A percentile compares a stretch with the other conserved stretches of the same genome.
phyloP scores from a whole-genome alignment of 2,888 invertebrate species.

The Napeogenes sylphis region DNA sequence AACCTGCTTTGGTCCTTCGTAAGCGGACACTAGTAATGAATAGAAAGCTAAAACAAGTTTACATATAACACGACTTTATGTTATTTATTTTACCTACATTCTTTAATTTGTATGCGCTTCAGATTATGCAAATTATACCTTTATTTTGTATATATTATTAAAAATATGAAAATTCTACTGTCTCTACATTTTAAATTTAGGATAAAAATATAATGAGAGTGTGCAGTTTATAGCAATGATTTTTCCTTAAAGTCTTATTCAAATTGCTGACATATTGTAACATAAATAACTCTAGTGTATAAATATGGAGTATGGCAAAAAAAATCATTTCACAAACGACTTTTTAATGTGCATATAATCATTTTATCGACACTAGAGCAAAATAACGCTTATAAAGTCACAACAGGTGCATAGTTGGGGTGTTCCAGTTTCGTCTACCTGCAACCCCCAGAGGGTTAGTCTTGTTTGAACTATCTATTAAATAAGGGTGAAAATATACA shows the following conservation, averaged over 20 bases:
- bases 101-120: not conserved
- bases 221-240: too few relatives aligned
- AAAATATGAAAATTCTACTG: not conserved
- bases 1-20: constrained; percentile 27
- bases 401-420: constrained; percentile 3
- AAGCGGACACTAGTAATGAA: constrained; percentile 24
- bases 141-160: too few relatives aligned
- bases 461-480: not conserved
- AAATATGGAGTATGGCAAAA: too few relatives aligned
- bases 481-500: not conserved
- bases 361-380: too few relatives aligned
- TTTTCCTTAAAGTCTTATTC: too few relatives aligned
- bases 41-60: constrained; percentile 27
- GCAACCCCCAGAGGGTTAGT: not conserved
- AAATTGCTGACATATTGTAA: too few relatives aligned
- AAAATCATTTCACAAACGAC: too few relatives aligned
- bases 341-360: too few relatives aligned
- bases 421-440: not conserved
- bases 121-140: too few relatives aligned
- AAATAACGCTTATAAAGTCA: not conserved
- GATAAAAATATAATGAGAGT: not conserved
- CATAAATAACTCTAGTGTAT: too few relatives aligned
- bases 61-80: constrained; percentile 25
- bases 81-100: not conserved
- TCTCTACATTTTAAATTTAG: not conserved